Percentiles rank a stretch among this genome's conserved stretches.
phyloP scores from a whole-genome alignment of 2,113 vertebrate species.

The Colinus virginianus region DNA sequence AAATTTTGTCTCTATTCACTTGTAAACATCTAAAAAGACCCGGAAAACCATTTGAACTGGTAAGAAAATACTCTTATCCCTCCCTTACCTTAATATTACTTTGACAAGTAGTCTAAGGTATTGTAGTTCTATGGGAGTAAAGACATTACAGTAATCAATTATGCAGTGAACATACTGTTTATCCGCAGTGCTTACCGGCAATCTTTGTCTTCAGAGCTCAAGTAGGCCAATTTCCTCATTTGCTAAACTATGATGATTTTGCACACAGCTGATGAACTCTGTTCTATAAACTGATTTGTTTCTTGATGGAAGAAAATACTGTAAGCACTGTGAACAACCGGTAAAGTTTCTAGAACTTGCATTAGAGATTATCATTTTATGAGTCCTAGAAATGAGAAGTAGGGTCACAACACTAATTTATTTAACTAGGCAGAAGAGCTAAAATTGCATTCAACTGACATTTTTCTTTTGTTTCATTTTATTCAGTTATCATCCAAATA shows the following conservation, averaged over 20 bases:
- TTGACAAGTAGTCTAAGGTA: background rate
- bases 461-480: background rate
- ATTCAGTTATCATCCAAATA: background rate
- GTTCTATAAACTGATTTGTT: background rate
- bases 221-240: background rate
- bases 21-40: background rate
- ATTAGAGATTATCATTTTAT: background rate
- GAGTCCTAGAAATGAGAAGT: background rate
- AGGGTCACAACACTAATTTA: background rate
- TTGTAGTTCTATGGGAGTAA: background rate
- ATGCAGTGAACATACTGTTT: background rate
- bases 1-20: background rate
- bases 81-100: background rate
- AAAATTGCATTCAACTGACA: background rate
- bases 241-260: background rate
- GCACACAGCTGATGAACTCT: background rate
- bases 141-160: fast-evolving
- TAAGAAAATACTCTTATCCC: background rate
- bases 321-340: background rate
- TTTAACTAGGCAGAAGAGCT: background rate
- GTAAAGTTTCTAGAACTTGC: background rate
- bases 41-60: background rate
- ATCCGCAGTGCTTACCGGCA: background rate
- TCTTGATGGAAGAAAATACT: background rate
- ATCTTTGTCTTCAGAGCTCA: background rate